A percentile compares a stretch with the other conserved stretches of the same genome.
Evolutionary conservation across 30 jellyfish, hydroid and myxozoan genomes (phyloP).

Genomic region (Clytia hemisphaerica): DNA sequence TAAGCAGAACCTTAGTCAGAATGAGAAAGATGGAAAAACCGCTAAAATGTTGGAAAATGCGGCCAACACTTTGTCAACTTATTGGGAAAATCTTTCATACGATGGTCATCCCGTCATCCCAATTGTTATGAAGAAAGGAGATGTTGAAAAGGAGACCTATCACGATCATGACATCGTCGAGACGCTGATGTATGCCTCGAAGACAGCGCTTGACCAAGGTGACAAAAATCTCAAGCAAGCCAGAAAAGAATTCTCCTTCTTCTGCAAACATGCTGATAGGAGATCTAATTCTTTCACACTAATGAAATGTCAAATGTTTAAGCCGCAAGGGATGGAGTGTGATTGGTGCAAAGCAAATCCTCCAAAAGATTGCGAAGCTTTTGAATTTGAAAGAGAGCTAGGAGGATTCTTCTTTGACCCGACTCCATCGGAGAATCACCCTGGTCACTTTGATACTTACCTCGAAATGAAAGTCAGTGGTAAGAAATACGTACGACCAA

Average conservation of each 20-base stretch:
- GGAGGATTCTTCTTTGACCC: too few species aligned
- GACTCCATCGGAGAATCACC: too few species aligned
- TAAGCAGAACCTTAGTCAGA: too few species aligned
- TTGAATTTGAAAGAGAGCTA: too few species aligned
- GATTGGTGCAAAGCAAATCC: constrained; percentile 1
- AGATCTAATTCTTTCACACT: not conserved
- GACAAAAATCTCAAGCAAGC: not conserved
- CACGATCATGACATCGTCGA: too few species aligned
- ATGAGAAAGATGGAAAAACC: too few species aligned
- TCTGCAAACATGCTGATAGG: not conserved
- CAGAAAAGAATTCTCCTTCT: not conserved
- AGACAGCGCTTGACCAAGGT: not conserved
- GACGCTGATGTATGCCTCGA: too few species aligned
- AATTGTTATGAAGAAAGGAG: not conserved
- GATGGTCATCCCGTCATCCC: constrained; percentile 5
- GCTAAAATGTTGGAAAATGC: not conserved
- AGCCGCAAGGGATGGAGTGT: not conserved
- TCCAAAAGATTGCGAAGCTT: not conserved
- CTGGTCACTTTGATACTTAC: too few species aligned
- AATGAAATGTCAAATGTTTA: too few species aligned
- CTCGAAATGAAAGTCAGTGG: too few species aligned
- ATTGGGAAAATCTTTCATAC: not conserved
- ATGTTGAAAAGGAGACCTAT: too few species aligned
- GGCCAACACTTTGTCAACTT: not conserved
- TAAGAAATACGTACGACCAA: too few species aligned